A percentile compares a stretch with the other conserved stretches of the same genome.
Conservation (phyloP, 1,140 invertebrate genomes). For the Mizuhopecten yessoensis region DNA sequence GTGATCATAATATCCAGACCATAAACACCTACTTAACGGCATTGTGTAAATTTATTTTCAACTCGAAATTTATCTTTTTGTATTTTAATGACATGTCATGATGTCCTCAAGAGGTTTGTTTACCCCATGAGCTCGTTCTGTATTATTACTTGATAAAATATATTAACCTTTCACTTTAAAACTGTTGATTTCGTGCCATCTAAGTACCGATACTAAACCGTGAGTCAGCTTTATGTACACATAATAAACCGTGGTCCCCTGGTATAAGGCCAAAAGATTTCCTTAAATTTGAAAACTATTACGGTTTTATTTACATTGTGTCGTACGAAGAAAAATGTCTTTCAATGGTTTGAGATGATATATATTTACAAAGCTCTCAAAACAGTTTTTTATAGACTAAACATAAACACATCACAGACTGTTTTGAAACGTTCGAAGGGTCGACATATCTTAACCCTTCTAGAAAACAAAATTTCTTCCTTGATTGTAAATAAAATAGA, state of each 20-base stretch:
- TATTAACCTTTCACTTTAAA: background rate
- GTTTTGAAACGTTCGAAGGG: too few species aligned
- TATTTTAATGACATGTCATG: conserved; percentile 35
- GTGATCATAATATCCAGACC: background rate
- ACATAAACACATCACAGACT: background rate
- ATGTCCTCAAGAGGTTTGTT: background rate
- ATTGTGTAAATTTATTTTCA: conserved; percentile 16
- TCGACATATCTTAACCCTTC: too few species aligned
- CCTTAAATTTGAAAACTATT: background rate
- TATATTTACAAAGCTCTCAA: background rate
- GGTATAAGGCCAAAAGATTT: background rate
- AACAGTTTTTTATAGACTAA: background rate
- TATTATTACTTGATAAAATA: background rate
- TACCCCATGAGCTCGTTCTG: background rate
- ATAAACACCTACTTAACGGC: background rate
- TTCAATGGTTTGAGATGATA: background rate
- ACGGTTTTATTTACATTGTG: background rate
- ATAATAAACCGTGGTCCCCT: background rate
- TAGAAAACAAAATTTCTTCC: too few species aligned
- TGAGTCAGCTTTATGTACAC: conserved; percentile 13
- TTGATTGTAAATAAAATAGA: too few species aligned
- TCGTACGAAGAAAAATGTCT: background rate
- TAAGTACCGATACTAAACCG: background rate
- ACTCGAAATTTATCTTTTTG: conserved; percentile 7
- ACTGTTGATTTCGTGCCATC: conserved; percentile 5